Conservation (phyloP, 2,888 invertebrate genomes). For the Phasia obesa region DNA sequence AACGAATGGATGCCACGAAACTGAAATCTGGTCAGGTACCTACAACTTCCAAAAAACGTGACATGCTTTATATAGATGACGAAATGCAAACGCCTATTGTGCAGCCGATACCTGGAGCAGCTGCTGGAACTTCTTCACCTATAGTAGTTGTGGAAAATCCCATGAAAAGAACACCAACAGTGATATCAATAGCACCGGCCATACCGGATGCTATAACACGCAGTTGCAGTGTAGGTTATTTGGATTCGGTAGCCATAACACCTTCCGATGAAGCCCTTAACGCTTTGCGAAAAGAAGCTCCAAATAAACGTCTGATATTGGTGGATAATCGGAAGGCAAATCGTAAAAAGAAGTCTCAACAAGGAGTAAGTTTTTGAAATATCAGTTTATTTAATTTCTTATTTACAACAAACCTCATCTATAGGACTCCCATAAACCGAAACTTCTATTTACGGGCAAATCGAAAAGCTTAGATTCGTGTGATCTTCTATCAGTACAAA, state of each 20-base stretch:
- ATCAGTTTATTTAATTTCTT: neutral
- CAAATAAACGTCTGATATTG: constrained; percentile 88
- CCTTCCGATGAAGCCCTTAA: constrained; percentile 89
- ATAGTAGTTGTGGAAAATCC: constrained; percentile 69
- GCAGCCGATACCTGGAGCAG: constrained; percentile 32
- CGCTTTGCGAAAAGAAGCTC: constrained; percentile 89
- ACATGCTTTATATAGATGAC: constrained; percentile 89
- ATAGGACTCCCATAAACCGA: constrained; percentile 79
- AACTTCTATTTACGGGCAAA: constrained; percentile 81
- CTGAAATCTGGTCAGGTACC: constrained; percentile 49
- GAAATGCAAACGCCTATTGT: constrained; percentile 83
- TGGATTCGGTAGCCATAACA: constrained; percentile 91
- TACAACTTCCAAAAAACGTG: constrained; percentile 75
- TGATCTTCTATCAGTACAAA: constrained; percentile 85
- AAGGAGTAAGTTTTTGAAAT: constrained; percentile 73
- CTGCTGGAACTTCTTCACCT: constrained; percentile 52
- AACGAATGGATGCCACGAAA: constrained; percentile 78
- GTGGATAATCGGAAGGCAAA: constrained; percentile 86
- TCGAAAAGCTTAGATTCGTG: constrained; percentile 93
- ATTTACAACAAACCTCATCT: neutral
- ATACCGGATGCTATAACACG: constrained; percentile 88
- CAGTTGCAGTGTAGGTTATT: constrained; percentile 94
- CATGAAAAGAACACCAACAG: constrained; percentile 84
- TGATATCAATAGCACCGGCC: constrained; percentile 86
- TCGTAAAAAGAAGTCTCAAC: constrained; percentile 80